A percentile compares a stretch with the other conserved stretches of the same genome.
Evolutionary conservation across 2,888 invertebrate species (phyloP).

Genomic region (Nasonovia ribisnigri): DNA sequence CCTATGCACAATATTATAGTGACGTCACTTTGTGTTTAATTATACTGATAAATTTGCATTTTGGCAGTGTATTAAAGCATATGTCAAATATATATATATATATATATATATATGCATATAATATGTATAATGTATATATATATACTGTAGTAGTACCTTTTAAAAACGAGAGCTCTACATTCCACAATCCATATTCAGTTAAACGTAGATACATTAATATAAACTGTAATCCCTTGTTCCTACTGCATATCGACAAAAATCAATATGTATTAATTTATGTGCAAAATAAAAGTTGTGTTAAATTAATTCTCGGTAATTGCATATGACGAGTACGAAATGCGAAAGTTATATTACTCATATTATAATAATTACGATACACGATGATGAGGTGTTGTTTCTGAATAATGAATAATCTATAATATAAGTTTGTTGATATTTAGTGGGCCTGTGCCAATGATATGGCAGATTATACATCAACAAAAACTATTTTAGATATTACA

Average conservation of each 20-base stretch:
- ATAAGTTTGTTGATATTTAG: not conserved
- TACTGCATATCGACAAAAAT: no score
- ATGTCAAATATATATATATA: not conserved
- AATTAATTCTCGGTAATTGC: not conserved
- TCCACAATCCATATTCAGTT: not conserved
- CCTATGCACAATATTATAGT: not conserved
- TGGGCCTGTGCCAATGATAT: not conserved
- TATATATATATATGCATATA: no score
- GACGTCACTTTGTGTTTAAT: not conserved
- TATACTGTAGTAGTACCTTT: not conserved
- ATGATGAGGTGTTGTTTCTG: not conserved
- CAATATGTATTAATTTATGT: not conserved
- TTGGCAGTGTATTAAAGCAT: not conserved
- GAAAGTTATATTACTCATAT: conserved; percentile 23
- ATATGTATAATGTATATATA: not conserved
- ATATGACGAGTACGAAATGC: not conserved
- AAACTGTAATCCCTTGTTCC: not conserved
- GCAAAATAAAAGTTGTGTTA: not conserved
- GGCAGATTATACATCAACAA: not conserved
- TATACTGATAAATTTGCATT: not conserved
- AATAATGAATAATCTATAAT: not conserved
- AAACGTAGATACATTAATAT: not conserved
- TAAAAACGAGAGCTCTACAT: not conserved
- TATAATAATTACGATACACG: not conserved
- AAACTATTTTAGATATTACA: not conserved